These are phyloP conservation scores for Margarornis squamiger DNA, from an alignment of 2,797 vertebrate species.

Conservation along the genomic window DNA sequence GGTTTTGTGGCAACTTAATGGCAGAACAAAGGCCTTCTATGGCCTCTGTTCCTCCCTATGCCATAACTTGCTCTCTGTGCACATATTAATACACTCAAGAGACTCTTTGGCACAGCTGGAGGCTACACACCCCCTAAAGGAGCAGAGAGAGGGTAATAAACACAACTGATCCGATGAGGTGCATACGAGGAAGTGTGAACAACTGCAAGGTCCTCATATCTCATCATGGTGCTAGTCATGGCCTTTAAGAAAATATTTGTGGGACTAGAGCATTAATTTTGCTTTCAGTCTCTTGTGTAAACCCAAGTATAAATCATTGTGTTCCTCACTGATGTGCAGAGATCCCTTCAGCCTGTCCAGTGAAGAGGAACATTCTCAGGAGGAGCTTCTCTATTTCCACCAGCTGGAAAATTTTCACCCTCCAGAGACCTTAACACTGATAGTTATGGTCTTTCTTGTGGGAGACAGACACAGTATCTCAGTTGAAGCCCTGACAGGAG, in stretches of 20 bases:
- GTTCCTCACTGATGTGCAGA: neutral
- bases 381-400: neutral
- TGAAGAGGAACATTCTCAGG: neutral
- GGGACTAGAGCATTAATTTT: neutral
- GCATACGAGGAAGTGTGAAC: rapidly evolving
- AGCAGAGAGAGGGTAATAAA: neutral
- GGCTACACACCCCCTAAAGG: neutral
- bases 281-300: neutral
- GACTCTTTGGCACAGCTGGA: neutral
- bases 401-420: neutral
- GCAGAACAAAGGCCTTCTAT: neutral
- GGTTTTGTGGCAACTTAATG: neutral
- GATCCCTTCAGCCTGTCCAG: rapidly evolving
- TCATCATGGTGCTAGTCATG: neutral
- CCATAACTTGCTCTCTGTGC: neutral
- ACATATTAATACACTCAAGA: rapidly evolving
- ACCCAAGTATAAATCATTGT: neutral
- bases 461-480: neutral
- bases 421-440: neutral
- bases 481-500: neutral
- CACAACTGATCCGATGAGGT: neutral
- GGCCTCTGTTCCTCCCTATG: neutral
- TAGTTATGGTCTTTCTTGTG: neutral
- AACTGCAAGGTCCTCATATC: neutral
- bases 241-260: neutral